These are phyloP conservation scores for Sphaerophoria rueppellii DNA, from an alignment of 2,888 invertebrate species.

Conservation along the genomic window DNA sequence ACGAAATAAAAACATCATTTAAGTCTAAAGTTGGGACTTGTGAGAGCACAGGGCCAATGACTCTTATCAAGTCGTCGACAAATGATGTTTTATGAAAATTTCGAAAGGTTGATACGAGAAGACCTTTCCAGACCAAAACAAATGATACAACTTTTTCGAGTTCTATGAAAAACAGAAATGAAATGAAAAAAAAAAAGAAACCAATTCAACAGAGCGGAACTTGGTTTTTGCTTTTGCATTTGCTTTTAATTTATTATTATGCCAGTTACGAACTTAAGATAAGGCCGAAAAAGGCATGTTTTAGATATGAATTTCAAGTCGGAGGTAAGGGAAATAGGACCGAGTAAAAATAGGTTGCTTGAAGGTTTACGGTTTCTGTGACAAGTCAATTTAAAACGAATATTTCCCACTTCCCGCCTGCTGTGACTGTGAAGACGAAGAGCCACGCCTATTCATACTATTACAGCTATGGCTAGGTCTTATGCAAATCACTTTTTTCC, in stretches of 20 bases:
- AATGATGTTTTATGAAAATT: constrained; percentile 73
- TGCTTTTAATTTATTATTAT: constrained; percentile 67
- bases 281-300: constrained; percentile 58
- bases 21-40: not conserved
- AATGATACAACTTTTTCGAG: not conserved
- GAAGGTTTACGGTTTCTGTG: constrained; percentile 56
- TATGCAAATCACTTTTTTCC: constrained; percentile 77
- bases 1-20: constrained; percentile 16
- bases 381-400: constrained; percentile 73
- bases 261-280: constrained; percentile 60
- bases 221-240: constrained; percentile 63
- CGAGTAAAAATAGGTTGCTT: not conserved
- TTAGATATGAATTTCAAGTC: constrained; percentile 58
- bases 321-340: not conserved
- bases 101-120: constrained; percentile 57
- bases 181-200: no score
- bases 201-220: constrained; percentile 66
- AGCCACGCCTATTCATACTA: constrained; percentile 61
- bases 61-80: constrained; percentile 59
- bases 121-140: constrained; percentile 6
- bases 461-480: constrained; percentile 32
- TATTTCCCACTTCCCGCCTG: constrained; percentile 22
- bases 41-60: constrained; percentile 51
- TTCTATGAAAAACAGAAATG: not conserved
- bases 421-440: constrained; percentile 59